phyloP scores from a whole-genome alignment of 2,113 vertebrate species.

The Gasterosteus aculeatus region DNA sequence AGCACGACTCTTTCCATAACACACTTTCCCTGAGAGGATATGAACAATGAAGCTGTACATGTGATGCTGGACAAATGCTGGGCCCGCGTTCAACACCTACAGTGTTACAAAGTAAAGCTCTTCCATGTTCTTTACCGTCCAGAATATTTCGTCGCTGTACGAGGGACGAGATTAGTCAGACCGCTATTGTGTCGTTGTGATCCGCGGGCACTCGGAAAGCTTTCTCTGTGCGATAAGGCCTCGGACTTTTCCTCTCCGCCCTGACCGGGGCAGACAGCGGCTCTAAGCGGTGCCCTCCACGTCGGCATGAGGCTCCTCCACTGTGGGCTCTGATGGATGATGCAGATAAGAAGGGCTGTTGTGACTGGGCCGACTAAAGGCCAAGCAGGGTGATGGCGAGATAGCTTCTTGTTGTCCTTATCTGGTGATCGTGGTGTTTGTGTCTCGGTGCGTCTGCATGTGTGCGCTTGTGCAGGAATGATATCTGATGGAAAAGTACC shows the following conservation, averaged over 20 bases:
- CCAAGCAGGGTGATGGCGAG: constrained; percentile 14
- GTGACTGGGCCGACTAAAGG: constrained; percentile 49
- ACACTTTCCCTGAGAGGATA: background rate
- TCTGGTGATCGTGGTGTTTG: constrained; percentile 22
- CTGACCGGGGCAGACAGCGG: constrained; percentile 31
- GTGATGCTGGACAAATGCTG: constrained; percentile 28
- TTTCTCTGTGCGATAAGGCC: constrained; percentile 67
- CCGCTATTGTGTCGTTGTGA: constrained; percentile 34
- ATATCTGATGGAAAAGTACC: background rate
- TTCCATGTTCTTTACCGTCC: background rate
- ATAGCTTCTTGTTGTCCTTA: constrained; percentile 18
- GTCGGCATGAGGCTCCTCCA: constrained; percentile 26
- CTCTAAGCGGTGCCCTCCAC: constrained; percentile 32
- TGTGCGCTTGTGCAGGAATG: background rate
- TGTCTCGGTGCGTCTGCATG: constrained; percentile 18
- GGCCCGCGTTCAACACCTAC: constrained; percentile 12
- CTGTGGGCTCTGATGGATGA: constrained; percentile 52
- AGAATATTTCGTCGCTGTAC: constrained; percentile 31
- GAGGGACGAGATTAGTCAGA: constrained; percentile 43
- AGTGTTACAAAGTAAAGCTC: background rate
- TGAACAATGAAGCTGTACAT: constrained; percentile 11
- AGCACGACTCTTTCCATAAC: constrained; percentile 13
- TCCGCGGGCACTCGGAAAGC: constrained; percentile 27
- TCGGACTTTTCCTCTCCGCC: constrained; percentile 48
- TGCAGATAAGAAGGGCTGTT: constrained; percentile 66